Evolutionary conservation across 2,797 vertebrate genomes (phyloP), one percentile per base, ranked within the genome.

Genomic region (Peromyscus aztecus): DNA sequence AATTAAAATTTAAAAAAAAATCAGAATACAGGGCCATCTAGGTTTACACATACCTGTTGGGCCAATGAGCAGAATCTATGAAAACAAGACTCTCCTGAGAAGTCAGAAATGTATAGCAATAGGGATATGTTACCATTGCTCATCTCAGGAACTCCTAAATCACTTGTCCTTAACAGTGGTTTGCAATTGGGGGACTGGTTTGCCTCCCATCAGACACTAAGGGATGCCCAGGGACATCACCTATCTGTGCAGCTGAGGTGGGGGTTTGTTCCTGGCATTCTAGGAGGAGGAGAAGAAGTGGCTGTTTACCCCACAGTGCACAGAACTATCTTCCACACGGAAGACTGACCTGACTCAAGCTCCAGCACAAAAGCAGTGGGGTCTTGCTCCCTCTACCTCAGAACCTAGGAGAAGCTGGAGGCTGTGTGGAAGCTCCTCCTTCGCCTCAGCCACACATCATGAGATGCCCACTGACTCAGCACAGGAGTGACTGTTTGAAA

Each of bases 401-500:
- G 49, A 71, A 67, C 40, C 49, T n/a, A 37, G 21, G 46, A 90
- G 85, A 86, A 57, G 63, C 43, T 4, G 11, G 52, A 27, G 57
- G 43, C 37, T 2, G 13, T 0, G 9, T 4, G 0, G 21, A 61
- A 67, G 21, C 21, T n/a, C 67, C 34, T 34, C 43, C 57, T 31
- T 73, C 1, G 2, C 13, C 19, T 88, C 40, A 3, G 34, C 46
- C 16, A 0, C 7, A 0, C 4, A 3, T 49, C 40, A 7, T 40
- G 5, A 14, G 13, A 23, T 12, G 19, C n/a, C 84, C 37, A 37
- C 0, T 5, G 40, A 57, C 37, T 82, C 24, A 9, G 76, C 11
- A 24, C 40, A 19, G 17, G 12, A 0, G 2, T 3, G 84, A 59
- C 24, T 7, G 4, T 27, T 78, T 2, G 0, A 0, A 12, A 40